A percentile compares a stretch with the other conserved stretches of the same genome.
phyloP scores from a whole-genome alignment of 2,888 invertebrate species.

The Drosophila kanekoi region DNA sequence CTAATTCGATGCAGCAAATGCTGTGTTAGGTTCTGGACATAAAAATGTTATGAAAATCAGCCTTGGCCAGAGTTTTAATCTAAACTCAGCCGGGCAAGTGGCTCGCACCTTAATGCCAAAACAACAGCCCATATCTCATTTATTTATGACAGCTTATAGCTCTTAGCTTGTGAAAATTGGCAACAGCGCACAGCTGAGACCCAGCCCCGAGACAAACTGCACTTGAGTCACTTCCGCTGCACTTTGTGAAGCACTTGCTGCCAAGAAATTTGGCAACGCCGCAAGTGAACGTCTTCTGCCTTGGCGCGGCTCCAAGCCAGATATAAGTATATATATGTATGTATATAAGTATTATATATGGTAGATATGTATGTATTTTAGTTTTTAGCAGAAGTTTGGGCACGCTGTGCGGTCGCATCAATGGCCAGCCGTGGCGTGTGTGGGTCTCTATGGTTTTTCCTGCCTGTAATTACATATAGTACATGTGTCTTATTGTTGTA shows the following conservation, averaged over 20 bases:
- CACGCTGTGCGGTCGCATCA: slow-evolving; percentile 69
- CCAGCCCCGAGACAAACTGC: slow-evolving; percentile 31
- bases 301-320: slow-evolving; percentile 40
- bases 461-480: slow-evolving; percentile 51
- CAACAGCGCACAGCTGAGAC: slow-evolving; percentile 38
- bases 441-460: slow-evolving; percentile 50
- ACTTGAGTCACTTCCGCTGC: slow-evolving; percentile 73
- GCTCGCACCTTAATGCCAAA: slow-evolving; percentile 9
- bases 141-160: slow-evolving; percentile 50
- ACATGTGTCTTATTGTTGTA: slow-evolving; percentile 36
- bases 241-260: slow-evolving; percentile 62
- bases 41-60: slow-evolving; percentile 10
- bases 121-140: slow-evolving; percentile 55
- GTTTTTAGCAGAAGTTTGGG: slow-evolving; percentile 30
- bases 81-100: slow-evolving; percentile 10
- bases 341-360: too few species aligned
- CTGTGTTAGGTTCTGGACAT: neutral
- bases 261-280: slow-evolving; percentile 63
- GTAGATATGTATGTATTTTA: neutral
- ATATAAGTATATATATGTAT: slow-evolving; percentile 1
- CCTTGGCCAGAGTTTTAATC: slow-evolving; percentile 34
- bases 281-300: slow-evolving; percentile 75
- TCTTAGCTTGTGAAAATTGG: slow-evolving; percentile 35
- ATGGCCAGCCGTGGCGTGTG: slow-evolving; percentile 62
- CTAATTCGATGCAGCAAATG: too few species aligned